Conservation (phyloP, 2,113 vertebrate genomes). For the Trachemys scripta region DNA sequence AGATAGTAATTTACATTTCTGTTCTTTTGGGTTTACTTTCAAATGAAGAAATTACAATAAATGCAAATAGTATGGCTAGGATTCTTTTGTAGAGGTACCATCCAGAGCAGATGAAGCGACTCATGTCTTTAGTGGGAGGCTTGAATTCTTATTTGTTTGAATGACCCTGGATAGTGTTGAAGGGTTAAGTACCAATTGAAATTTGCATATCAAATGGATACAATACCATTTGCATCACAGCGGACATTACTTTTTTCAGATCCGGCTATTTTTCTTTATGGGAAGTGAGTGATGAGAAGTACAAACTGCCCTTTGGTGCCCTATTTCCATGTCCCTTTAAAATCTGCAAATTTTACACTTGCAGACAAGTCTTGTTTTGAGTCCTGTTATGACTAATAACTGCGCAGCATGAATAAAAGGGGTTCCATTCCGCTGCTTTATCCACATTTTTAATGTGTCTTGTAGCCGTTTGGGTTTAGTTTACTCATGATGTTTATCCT, state of each 20-base stretch:
- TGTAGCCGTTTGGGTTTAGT: constrained; percentile 35
- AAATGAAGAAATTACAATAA: background rate
- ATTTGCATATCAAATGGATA: background rate
- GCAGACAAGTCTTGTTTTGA: background rate
- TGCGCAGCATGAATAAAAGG: background rate
- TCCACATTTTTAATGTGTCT: background rate
- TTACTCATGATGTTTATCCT: constrained; percentile 4
- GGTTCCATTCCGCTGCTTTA: background rate
- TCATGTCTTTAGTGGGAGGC: background rate
- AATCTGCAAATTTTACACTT: background rate
- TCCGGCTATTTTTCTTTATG: background rate
- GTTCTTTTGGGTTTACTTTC: background rate
- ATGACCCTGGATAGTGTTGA: background rate
- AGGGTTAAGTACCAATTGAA: background rate
- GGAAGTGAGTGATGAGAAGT: background rate
- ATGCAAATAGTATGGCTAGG: background rate
- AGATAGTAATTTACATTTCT: background rate
- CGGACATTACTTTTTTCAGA: background rate
- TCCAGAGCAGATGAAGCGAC: background rate
- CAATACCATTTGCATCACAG: background rate
- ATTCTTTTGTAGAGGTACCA: background rate
- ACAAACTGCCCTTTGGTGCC: background rate
- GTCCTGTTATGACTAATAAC: background rate
- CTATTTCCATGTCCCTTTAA: background rate
- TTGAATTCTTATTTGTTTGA: background rate